Percentiles rank a stretch among this genome's conserved stretches.
These are phyloP conservation scores for Anarrhichthys ocellatus DNA, from an alignment of 2,113 vertebrate species.

Conservation along the genomic window DNA sequence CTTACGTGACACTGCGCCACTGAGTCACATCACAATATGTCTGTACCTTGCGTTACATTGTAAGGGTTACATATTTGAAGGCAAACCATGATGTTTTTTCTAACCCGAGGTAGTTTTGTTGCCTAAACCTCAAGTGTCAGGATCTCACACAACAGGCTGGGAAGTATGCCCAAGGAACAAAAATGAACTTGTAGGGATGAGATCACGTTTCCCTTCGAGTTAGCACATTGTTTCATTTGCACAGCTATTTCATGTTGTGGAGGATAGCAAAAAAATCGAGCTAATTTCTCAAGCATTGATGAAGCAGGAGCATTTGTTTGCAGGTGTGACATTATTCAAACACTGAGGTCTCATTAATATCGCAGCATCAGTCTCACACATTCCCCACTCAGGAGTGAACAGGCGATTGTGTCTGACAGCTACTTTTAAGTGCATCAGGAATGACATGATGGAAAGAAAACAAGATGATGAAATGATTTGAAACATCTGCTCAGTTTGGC, in stretches of 20 bases:
- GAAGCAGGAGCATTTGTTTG: neutral
- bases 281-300: neutral
- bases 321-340: neutral
- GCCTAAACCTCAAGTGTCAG: no score
- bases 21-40: no score
- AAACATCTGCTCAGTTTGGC: neutral
- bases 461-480: neutral
- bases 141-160: no score
- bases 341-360: slow-evolving; percentile 10
- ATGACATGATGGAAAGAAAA: neutral
- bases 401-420: neutral
- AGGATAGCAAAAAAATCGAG: neutral
- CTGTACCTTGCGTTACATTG: no score
- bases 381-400: slow-evolving; percentile 8
- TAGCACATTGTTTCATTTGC: neutral
- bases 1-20: no score
- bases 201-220: no score
- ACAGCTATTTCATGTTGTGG: neutral
- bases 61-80: neutral
- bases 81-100: neutral
- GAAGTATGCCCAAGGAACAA: no score
- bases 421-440: neutral
- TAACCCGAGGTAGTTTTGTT: neutral
- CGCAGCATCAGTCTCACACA: neutral
- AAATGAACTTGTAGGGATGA: neutral